Conservation (phyloP, 2,888 invertebrate genomes). For the Ectropis crepuscularia region DNA sequence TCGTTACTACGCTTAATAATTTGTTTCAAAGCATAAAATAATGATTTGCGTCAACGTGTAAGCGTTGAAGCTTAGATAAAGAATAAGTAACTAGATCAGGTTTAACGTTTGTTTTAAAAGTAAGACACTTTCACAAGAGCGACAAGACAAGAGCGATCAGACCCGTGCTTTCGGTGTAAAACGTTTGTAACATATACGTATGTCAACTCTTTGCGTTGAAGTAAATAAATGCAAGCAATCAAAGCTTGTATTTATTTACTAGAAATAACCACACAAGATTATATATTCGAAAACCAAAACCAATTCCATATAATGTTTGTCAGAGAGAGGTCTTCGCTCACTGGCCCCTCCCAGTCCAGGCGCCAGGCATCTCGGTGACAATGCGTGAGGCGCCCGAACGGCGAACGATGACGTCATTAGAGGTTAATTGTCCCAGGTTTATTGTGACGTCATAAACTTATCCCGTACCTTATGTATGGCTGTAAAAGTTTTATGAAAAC, state of each 20-base stretch:
- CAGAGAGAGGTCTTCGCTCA: background rate
- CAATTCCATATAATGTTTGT: background rate
- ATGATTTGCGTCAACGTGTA: too few relatives aligned
- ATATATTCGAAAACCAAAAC: background rate
- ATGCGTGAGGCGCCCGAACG: slow-evolving; percentile 62
- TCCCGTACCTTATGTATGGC: slow-evolving; percentile 14
- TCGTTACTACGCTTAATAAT: too few relatives aligned
- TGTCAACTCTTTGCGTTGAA: too few relatives aligned
- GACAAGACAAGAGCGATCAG: too few relatives aligned
- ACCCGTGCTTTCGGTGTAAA: too few relatives aligned
- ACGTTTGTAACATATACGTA: too few relatives aligned
- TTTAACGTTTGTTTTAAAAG: too few relatives aligned
- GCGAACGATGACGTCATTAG: slow-evolving; percentile 52
- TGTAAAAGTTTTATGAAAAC: slow-evolving; percentile 18
- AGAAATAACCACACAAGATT: background rate
- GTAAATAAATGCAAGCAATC: too few relatives aligned
- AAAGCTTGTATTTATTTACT: too few relatives aligned
- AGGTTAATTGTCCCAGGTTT: slow-evolving; percentile 42
- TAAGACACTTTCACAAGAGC: too few relatives aligned
- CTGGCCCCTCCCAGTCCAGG: slow-evolving; percentile 16
- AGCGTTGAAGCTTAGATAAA: background rate
- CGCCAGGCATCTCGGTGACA: slow-evolving; percentile 45
- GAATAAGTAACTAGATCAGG: too few relatives aligned
- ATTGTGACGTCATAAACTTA: slow-evolving; percentile 33
- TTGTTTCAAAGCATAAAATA: too few relatives aligned